Percentiles rank a stretch among this genome's conserved stretches.
Conservation (phyloP, 2,797 vertebrate genomes). For the Chrysocyon brachyurus region DNA sequence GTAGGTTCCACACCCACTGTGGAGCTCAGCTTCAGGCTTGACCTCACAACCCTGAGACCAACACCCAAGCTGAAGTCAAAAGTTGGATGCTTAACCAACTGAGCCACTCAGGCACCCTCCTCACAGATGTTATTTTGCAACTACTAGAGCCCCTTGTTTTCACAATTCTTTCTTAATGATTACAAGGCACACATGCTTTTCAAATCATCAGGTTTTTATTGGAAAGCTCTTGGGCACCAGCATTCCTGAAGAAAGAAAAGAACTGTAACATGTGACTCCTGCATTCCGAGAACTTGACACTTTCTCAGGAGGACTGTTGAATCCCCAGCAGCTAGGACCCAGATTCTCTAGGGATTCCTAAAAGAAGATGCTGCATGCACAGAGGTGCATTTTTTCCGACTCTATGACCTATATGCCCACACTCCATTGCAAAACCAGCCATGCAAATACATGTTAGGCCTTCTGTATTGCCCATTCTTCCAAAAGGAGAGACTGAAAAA, state of each 20-base stretch:
- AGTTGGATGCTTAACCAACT: background rate
- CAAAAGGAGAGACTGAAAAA: background rate
- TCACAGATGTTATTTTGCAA: background rate
- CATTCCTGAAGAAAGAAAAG: background rate
- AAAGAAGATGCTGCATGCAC: background rate
- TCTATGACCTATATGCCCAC: background rate
- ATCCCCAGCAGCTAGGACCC: background rate
- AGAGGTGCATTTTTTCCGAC: background rate
- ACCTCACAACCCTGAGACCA: background rate
- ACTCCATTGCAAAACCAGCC: background rate
- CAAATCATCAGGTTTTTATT: slow-evolving; percentile 11
- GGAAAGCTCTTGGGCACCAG: background rate
- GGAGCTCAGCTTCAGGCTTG: background rate
- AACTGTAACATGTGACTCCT: background rate
- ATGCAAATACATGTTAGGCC: background rate
- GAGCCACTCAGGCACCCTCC: background rate
- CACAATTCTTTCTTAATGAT: background rate
- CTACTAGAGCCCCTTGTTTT: background rate
- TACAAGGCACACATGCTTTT: background rate
- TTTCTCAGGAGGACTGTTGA: background rate
- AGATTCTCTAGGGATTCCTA: background rate
- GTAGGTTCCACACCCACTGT: background rate
- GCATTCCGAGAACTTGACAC: background rate
- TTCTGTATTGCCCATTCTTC: background rate
- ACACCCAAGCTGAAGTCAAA: background rate